Percentiles rank a stretch among this genome's conserved stretches.
These are phyloP conservation scores for Sarcophaga bullata DNA, from an alignment of 1,140 invertebrate species.

Conservation along the genomic window DNA sequence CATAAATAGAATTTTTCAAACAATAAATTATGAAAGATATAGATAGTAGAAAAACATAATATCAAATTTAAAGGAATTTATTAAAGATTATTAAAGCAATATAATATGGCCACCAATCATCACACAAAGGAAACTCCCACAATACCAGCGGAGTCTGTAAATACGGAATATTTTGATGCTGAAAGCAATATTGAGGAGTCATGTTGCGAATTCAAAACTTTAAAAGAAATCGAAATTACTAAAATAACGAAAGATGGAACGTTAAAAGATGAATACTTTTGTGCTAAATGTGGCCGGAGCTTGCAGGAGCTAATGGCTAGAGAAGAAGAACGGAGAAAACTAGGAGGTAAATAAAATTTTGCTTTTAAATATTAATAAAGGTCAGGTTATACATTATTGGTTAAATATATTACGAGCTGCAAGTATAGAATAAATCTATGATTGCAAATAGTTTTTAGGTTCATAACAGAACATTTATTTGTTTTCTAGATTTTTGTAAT, in stretches of 20 bases:
- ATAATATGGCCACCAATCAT: neutral
- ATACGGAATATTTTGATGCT: slow-evolving; percentile 53
- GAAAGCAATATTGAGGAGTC: slow-evolving; percentile 49
- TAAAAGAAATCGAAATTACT: neutral
- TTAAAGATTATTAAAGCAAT: neutral
- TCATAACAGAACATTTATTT: too few species aligned
- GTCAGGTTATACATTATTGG: too few species aligned
- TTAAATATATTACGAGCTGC: too few species aligned
- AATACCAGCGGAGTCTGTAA: slow-evolving; percentile 52
- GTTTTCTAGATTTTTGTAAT: too few species aligned
- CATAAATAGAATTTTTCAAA: neutral
- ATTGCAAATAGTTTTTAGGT: too few species aligned
- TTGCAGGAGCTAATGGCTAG: neutral
- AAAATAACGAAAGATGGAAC: neutral
- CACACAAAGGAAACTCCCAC: slow-evolving; percentile 54
- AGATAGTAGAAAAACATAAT: neutral
- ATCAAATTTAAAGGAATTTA: neutral
- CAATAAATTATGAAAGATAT: slow-evolving; percentile 37
- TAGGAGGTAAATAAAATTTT: neutral
- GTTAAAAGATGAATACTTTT: neutral
- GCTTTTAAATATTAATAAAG: too few species aligned
- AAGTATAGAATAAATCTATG: too few species aligned
- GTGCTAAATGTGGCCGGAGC: neutral
- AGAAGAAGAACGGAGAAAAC: neutral
- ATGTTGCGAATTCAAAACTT: neutral